These are phyloP conservation scores for Campoplex nolae DNA, from an alignment of 2,888 invertebrate species.

Conservation along the genomic window DNA sequence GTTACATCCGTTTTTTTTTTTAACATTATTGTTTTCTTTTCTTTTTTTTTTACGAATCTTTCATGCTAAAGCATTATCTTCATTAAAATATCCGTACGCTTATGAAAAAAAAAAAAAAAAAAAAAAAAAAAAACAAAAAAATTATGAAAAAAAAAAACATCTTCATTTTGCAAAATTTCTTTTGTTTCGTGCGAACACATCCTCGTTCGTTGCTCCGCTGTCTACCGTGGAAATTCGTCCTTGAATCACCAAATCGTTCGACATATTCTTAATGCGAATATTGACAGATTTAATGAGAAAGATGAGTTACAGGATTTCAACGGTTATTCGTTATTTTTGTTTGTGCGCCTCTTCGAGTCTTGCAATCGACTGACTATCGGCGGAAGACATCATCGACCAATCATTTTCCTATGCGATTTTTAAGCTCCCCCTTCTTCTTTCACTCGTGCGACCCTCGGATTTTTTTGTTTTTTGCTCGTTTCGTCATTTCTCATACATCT, in stretches of 20 bases:
- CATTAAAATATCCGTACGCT: conserved; percentile 19
- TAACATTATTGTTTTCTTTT: conserved; percentile 27
- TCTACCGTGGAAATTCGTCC: conserved; percentile 13
- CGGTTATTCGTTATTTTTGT: conserved; percentile 1
- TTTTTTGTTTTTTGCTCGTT: conserved; percentile 3
- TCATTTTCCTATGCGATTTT: background rate
- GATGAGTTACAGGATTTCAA: background rate
- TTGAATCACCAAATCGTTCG: background rate
- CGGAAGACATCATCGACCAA: conserved; percentile 35
- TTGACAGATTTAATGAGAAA: background rate
- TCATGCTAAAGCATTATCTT: conserved; percentile 35
- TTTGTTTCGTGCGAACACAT: background rate
- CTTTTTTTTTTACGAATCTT: conserved; percentile 31
- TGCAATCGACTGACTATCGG: conserved; percentile 9
- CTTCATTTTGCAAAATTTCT: background rate
- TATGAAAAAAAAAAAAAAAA: conserved; percentile 18
- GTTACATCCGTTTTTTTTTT: conserved; percentile 29
- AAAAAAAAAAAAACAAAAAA: too few species aligned
- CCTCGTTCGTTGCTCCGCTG: background rate
- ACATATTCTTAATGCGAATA: background rate
- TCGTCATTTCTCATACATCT: conserved; percentile 9
- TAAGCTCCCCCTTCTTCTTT: background rate
- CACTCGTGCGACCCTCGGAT: conserved; percentile 12
- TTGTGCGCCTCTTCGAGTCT: background rate
- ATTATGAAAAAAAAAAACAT: background rate